These are phyloP conservation scores for Haemorhous mexicanus DNA, from an alignment of 2,113 vertebrate species.

Conservation along the genomic window DNA sequence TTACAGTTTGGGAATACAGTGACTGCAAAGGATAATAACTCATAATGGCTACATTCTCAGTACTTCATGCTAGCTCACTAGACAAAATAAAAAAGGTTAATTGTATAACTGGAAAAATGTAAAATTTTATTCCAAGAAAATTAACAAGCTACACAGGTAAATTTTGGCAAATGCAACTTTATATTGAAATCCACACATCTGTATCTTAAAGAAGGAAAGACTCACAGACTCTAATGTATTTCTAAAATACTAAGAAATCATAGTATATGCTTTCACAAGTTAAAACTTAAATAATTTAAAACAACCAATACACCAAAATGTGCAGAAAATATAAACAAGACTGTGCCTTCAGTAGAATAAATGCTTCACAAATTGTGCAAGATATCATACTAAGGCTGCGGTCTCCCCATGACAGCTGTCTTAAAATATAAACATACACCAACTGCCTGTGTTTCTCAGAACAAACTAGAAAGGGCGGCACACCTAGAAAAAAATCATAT, in stretches of 20 bases:
- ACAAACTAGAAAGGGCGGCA: conserved; percentile 73
- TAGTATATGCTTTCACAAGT: conserved; percentile 97
- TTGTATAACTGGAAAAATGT: conserved; percentile 89
- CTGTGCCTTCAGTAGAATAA: conserved; percentile 94
- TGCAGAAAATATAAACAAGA: conserved; percentile 99
- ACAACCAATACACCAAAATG: conserved; percentile 96
- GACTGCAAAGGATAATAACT: conserved; percentile 71
- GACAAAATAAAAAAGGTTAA: conserved; percentile 76
- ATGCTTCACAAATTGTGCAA: conserved; percentile 98
- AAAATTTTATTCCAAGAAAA: conserved; percentile 98
- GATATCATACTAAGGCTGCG: conserved; percentile 98
- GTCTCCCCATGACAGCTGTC: conserved; percentile 94
- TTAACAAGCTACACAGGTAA: conserved; percentile 99
- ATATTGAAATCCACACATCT: conserved; percentile 99
- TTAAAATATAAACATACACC: conserved; percentile 82
- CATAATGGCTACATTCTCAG: conserved; percentile 66
- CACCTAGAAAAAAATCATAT: conserved; percentile 71
- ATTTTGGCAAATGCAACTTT: conserved; percentile 99
- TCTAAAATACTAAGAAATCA: conserved; percentile 98
- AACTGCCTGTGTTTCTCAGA: conserved; percentile 82
- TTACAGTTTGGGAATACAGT: conserved; percentile 69
- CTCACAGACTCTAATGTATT: conserved; percentile 97
- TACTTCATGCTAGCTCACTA: conserved; percentile 75
- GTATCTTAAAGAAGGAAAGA: conserved; percentile 98
- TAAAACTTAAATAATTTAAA: conserved; percentile 94